A percentile compares a stretch with the other conserved stretches of the same genome.
Evolutionary conservation across 2,797 vertebrate genomes (phyloP).

Genomic region (Chrysocyon brachyurus): DNA sequence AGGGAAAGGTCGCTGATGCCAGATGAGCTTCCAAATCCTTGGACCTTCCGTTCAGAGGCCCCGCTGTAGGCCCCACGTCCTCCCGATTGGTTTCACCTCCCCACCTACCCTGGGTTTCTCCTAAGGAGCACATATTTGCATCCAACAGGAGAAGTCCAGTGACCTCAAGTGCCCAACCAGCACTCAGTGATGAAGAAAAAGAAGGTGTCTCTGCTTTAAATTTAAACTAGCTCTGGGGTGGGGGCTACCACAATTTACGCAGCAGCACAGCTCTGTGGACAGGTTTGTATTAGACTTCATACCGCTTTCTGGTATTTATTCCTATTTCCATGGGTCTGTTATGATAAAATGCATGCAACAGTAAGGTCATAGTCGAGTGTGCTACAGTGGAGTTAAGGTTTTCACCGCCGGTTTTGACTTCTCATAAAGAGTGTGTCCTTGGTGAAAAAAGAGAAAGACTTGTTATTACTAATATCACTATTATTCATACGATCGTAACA

Average conservation of each 20-base stretch:
- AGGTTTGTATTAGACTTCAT: slow-evolving; percentile 36
- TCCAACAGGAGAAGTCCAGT: neutral
- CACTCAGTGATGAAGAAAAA: neutral
- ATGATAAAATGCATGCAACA: neutral
- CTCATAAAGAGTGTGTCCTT: slow-evolving; percentile 6
- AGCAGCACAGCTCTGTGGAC: neutral
- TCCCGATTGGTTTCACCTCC: neutral
- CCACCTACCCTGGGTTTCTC: neutral
- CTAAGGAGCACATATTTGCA: neutral
- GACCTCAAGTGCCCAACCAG: neutral
- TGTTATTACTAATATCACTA: neutral
- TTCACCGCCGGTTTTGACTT: slow-evolving; percentile 36
- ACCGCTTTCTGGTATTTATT: slow-evolving; percentile 43
- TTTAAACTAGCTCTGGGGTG: neutral
- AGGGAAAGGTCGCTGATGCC: neutral
- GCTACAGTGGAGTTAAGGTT: neutral
- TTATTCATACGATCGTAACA: neutral
- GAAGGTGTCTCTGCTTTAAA: neutral
- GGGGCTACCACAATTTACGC: neutral
- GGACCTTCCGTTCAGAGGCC: neutral
- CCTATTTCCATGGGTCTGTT: slow-evolving; percentile 3
- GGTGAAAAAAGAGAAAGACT: neutral
- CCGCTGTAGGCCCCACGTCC: neutral
- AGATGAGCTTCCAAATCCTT: neutral
- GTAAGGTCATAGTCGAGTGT: neutral